A percentile compares a stretch with the other conserved stretches of the same genome.
These are phyloP conservation scores for Zygothrica quintamaculata DNA, from an alignment of 2,888 invertebrate genomes.

Conservation along the genomic window DNA sequence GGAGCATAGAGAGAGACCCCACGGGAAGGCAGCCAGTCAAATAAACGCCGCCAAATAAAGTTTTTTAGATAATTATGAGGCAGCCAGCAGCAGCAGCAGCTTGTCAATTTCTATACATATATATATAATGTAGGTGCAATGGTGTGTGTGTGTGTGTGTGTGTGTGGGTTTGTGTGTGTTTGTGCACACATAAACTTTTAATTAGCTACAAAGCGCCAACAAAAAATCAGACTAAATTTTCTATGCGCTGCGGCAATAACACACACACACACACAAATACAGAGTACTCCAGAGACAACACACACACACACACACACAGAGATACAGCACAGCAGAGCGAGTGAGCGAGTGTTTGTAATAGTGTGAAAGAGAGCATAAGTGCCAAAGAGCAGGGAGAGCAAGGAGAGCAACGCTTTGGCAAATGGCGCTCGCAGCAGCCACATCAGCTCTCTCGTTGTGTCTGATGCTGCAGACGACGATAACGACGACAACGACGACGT, in stretches of 20 bases:
- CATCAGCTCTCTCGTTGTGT: conserved; percentile 7
- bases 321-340: conserved; percentile 5
- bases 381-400: conserved; percentile 7
- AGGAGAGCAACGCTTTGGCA: conserved; percentile 5
- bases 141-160: conserved; percentile 16
- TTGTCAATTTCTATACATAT: conserved; percentile 16
- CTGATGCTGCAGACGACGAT: conserved; percentile 6
- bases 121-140: no score
- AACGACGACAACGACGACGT: conserved; percentile 9
- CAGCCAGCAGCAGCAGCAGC: conserved; percentile 32
- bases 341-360: conserved; percentile 12
- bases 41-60: conserved; percentile 78
- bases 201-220: conserved; percentile 78
- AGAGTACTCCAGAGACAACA: no score
- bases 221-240: conserved; percentile 58
- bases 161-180: conserved; percentile 28
- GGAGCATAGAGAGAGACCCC: conserved; percentile 13
- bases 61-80: conserved; percentile 73
- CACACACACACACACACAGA: conserved; percentile 19
- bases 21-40: conserved; percentile 71
- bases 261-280: no score
- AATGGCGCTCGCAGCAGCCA: background rate
- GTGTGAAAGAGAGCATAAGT: conserved; percentile 4
- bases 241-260: conserved; percentile 25
- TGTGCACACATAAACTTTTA: conserved; percentile 71